Conservation (phyloP, 2,797 vertebrate genomes). For the Rousettus madagascariensis region DNA sequence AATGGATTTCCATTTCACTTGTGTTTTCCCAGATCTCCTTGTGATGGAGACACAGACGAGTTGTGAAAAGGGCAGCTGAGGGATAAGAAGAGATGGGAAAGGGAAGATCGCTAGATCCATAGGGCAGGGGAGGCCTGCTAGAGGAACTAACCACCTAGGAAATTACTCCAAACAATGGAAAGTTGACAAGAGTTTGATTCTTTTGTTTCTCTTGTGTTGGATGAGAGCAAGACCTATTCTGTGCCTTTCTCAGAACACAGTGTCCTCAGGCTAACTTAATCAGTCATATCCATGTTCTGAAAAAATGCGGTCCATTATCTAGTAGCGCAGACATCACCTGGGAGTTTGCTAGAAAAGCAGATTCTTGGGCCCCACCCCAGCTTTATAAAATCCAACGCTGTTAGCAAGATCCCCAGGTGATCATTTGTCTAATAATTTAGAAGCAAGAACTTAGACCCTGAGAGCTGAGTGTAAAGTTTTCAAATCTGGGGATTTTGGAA, state of each 20-base stretch:
- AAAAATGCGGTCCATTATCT: background rate
- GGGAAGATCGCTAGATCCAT: background rate
- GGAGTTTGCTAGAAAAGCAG: conserved; percentile 6
- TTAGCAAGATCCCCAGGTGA: background rate
- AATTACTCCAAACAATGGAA: background rate
- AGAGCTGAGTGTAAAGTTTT: conserved; percentile 32
- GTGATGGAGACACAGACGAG: background rate
- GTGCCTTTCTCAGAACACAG: background rate
- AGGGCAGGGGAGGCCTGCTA: background rate
- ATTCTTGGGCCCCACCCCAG: background rate
- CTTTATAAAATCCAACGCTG: background rate
- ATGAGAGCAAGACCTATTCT: background rate
- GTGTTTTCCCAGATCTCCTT: background rate
- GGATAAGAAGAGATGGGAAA: background rate
- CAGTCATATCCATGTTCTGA: background rate
- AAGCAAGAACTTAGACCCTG: background rate
- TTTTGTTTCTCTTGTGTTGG: background rate
- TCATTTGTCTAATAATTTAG: conserved; percentile 10
- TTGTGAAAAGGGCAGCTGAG: background rate
- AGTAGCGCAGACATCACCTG: background rate
- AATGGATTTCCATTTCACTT: conserved; percentile 18
- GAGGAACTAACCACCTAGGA: background rate
- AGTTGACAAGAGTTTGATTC: background rate
- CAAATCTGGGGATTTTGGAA: background rate
- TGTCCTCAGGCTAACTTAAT: background rate